Percentiles rank a stretch among this genome's conserved stretches.
These are phyloP conservation scores for Acrossocheilus fasciatus DNA, from an alignment of 2,797 vertebrate genomes.

Conservation along the genomic window DNA sequence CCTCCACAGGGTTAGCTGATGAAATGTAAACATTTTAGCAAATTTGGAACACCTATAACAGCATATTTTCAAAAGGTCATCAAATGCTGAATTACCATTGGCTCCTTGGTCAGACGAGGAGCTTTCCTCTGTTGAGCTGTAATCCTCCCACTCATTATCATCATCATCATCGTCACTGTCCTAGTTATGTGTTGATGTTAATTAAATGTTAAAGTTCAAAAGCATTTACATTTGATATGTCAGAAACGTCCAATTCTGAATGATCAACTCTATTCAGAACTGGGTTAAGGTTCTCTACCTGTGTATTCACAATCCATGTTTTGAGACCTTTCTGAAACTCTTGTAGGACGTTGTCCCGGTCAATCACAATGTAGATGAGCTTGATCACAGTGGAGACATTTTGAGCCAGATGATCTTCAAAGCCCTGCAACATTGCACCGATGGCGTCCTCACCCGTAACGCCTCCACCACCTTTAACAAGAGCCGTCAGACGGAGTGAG, in stretches of 20 bases:
- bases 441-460: constrained; percentile 53
- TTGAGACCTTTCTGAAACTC: constrained; percentile 57
- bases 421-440: constrained; percentile 63
- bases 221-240: background rate
- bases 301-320: constrained; percentile 54
- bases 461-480: constrained; percentile 62
- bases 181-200: constrained; percentile 17
- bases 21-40: background rate
- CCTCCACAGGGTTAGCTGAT: constrained; percentile 51
- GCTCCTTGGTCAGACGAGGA: constrained; percentile 36
- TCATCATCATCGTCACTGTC: constrained; percentile 22
- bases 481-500: background rate
- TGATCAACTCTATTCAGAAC: background rate
- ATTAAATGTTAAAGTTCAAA: background rate
- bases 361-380: constrained; percentile 65
- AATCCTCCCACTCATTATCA: background rate
- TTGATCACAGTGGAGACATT: constrained; percentile 56
- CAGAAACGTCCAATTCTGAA: background rate
- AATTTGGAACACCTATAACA: background rate
- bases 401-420: constrained; percentile 63
- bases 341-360: constrained; percentile 55
- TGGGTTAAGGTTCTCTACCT: constrained; percentile 44
- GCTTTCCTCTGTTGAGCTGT: constrained; percentile 10
- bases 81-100: constrained; percentile 37
- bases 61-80: background rate